Conservation (phyloP, 2,113 vertebrate species). For the Gymnorhina tibicen region DNA sequence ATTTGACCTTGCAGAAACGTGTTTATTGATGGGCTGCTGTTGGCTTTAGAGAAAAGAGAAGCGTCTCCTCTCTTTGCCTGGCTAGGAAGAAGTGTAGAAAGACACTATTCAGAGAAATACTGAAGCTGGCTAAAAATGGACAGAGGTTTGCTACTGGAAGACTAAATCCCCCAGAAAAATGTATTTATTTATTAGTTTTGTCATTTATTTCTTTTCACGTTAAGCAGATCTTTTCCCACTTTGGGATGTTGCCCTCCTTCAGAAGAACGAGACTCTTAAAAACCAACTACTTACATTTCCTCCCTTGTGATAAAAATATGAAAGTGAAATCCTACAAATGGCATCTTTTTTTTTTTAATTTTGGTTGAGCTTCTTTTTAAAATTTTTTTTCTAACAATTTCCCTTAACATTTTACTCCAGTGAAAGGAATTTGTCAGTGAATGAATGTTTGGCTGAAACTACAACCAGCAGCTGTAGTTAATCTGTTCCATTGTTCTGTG, state of each 20-base stretch:
- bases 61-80: neutral
- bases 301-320: neutral
- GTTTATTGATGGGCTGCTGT: neutral
- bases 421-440: constrained; percentile 16
- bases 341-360: neutral
- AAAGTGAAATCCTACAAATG: neutral
- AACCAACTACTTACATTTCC: neutral
- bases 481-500: constrained; percentile 5
- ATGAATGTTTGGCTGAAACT: constrained; percentile 3
- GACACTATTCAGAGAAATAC: neutral
- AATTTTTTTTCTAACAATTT: neutral
- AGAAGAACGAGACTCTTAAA: neutral
- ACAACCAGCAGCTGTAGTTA: constrained; percentile 26
- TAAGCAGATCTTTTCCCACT: neutral
- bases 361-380: neutral
- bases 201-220: neutral
- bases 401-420: constrained; percentile 9
- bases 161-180: neutral
- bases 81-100: neutral
- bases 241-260: neutral
- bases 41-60: neutral
- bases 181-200: neutral
- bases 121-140: neutral
- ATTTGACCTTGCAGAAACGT: neutral
- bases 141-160: neutral